Percentiles rank a stretch among this genome's conserved stretches.
phyloP scores from a whole-genome alignment of 2,113 vertebrate genomes.

The Pseudonaja textilis region DNA sequence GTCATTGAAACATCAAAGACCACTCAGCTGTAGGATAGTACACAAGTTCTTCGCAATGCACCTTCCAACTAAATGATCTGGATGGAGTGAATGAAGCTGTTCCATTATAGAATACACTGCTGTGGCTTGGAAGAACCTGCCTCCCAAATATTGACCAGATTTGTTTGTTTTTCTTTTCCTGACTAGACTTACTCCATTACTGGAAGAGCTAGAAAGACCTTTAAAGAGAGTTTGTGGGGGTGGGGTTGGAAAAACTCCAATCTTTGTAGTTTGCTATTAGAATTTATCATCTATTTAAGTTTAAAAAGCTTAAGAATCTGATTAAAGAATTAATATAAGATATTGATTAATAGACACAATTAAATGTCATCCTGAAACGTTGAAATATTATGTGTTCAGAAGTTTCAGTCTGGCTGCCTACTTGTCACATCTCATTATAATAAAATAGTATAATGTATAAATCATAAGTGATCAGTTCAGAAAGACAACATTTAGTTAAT shows the following conservation, averaged over 20 bases:
- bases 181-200: background rate
- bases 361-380: background rate
- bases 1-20: background rate
- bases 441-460: background rate
- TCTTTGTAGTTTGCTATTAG: background rate
- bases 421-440: background rate
- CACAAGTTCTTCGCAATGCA: background rate
- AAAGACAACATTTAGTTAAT: background rate
- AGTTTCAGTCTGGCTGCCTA: background rate
- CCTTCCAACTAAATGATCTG: background rate
- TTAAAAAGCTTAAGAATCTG: background rate
- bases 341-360: background rate
- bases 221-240: background rate
- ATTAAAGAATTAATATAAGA: background rate
- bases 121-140: background rate
- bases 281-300: background rate
- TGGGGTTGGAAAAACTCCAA: background rate
- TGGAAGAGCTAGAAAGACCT: background rate
- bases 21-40: background rate
- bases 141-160: background rate
- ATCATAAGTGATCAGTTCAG: background rate
- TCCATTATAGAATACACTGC: background rate
- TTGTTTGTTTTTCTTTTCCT: background rate
- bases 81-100: background rate
- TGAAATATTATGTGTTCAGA: background rate